Evolutionary conservation across 2,888 invertebrate genomes (phyloP).

Genomic region (Lasioglossum zephyrum): DNA sequence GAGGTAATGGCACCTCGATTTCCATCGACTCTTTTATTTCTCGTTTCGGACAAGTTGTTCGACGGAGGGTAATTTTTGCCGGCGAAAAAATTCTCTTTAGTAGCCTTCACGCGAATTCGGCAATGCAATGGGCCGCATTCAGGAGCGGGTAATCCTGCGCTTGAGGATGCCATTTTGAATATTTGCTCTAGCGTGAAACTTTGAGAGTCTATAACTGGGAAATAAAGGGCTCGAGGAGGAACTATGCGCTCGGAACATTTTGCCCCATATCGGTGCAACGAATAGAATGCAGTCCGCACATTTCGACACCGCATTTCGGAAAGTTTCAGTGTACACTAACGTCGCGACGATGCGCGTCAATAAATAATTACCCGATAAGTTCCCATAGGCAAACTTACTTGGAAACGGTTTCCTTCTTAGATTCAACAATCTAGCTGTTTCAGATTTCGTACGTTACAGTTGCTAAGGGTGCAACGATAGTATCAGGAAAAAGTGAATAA

Average conservation of each 20-base stretch:
- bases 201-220: neutral
- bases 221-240: neutral
- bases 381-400: too few species aligned
- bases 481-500: too few species aligned
- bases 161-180: slow-evolving; percentile 4
- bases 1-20: neutral
- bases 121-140: neutral
- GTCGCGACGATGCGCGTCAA: neutral
- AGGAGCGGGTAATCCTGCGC: neutral
- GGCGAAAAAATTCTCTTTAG: neutral
- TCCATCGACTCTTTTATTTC: neutral
- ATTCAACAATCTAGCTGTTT: too few species aligned
- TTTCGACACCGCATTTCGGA: neutral
- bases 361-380: neutral
- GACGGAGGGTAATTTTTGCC: neutral
- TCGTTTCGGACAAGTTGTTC: neutral
- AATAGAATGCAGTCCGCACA: neutral
- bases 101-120: neutral
- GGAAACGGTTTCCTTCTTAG: too few species aligned
- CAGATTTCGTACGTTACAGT: too few species aligned
- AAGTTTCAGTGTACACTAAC: neutral
- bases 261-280: neutral
- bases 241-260: neutral
- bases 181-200: slow-evolving; percentile 3
- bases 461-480: too few species aligned